Evolutionary conservation across 2,888 invertebrate genomes (phyloP).

Genomic region (Noctua janthe): DNA sequence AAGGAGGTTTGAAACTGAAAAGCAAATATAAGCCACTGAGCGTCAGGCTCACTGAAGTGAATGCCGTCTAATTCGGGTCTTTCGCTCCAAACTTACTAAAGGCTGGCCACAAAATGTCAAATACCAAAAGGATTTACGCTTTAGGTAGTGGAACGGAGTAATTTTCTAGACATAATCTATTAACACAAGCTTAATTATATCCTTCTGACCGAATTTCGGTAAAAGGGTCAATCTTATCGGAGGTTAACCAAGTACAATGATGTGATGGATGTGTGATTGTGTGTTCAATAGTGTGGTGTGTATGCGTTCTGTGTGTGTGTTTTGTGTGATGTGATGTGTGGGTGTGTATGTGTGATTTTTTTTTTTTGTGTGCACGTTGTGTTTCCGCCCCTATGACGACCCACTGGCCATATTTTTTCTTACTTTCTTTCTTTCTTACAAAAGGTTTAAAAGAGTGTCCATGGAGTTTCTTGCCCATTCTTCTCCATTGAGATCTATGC

Average conservation of each 20-base stretch:
- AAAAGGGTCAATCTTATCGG: not conserved
- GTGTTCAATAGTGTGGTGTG: too few relatives aligned
- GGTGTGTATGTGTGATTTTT: too few relatives aligned
- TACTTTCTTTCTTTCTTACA: too few relatives aligned
- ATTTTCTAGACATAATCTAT: not conserved
- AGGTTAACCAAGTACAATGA: not conserved
- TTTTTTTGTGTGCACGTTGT: too few relatives aligned
- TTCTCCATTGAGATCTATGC: too few relatives aligned
- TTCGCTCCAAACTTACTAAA: conserved; percentile 20
- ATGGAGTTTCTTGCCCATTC: too few relatives aligned
- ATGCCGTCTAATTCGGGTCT: conserved; percentile 26
- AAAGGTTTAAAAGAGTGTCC: too few relatives aligned
- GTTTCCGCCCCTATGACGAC: too few relatives aligned
- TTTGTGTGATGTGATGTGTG: too few relatives aligned
- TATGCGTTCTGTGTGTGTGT: too few relatives aligned
- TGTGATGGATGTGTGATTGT: too few relatives aligned
- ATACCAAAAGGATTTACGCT: conserved; percentile 28
- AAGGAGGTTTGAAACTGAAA: conserved; percentile 15
- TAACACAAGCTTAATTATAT: not conserved
- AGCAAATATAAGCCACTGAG: conserved; percentile 22
- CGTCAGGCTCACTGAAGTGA: conserved; percentile 7
- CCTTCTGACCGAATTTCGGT: not conserved
- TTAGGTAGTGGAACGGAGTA: not conserved
- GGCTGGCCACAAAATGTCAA: conserved; percentile 42
- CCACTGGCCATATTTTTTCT: too few relatives aligned